Base-by-base conservation (phyloP, 2,888 invertebrate species). In the Macropis europaea region DNA sequence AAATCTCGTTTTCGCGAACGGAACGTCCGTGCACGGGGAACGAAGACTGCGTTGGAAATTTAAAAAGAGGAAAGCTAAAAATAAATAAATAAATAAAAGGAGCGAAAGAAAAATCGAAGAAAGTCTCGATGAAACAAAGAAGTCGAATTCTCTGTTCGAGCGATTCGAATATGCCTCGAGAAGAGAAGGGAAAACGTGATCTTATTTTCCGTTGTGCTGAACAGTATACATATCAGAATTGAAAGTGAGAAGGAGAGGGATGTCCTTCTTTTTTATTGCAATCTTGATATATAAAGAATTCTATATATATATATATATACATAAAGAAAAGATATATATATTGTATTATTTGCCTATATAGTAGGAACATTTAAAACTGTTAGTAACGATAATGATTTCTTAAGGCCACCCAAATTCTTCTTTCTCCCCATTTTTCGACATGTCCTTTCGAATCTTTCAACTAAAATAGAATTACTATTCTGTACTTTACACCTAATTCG, bases 1-100 rank as follows among this genome's bases (percentile, higher is more conserved):
- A n/a, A n/a, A n/a, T 73, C 73, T 81, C 79, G 82, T 79, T n/a
- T 85, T 82, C 36, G 81, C 81, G 83, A 79, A 83, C 40, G 17
- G 15, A 34, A 53, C 52, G 77, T 77, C 76, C 72, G 60, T 71
- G 56, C 53, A 54, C 59, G 50, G 30, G 38, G 45, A 45, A 32
- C 53, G 36, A 59, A 60, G 11, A 64, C 17, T 32, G 50, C 43
- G 53, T 15, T 47, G 47, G 17, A 53, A 57, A 32, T 9, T 22
- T 17, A 52, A 52, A 1, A 15, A 5, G 19, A n/a, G 19, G 9
- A 26, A 32, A 26, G 11, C 24, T 6, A 26, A 15, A 22, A 17
- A 24, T 1, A 30, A n/a, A 34, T 11, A 50, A n/a, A 19, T 17
- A 42, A 22, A 42, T 3, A 4, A 13, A 34, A n/a, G 19, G 2